A percentile compares a stretch with the other conserved stretches of the same genome.
Evolutionary conservation across 2,113 vertebrate genomes (phyloP).

Genomic region (Larimichthys crocea): DNA sequence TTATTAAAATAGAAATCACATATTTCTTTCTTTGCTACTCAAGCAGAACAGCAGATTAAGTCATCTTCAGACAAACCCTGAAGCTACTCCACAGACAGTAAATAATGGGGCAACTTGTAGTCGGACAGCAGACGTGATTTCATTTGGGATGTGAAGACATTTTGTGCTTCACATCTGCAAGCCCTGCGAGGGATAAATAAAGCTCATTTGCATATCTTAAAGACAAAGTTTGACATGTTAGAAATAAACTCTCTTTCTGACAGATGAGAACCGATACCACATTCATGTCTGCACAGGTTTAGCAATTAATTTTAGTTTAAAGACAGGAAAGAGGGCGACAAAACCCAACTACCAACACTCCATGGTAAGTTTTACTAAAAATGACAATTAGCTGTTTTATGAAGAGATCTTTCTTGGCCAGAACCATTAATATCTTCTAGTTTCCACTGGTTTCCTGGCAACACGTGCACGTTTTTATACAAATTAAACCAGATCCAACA

Average conservation of each 20-base stretch:
- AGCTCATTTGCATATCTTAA: neutral
- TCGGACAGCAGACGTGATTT: neutral
- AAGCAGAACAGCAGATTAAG: constrained; percentile 5
- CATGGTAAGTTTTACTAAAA: neutral
- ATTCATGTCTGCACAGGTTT: neutral
- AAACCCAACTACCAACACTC: neutral
- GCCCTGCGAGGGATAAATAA: neutral
- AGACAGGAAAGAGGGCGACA: neutral
- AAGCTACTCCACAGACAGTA: constrained; percentile 13
- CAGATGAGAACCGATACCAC: neutral
- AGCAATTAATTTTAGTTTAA: neutral
- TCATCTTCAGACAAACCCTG: constrained; percentile 20
- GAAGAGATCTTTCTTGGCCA: neutral
- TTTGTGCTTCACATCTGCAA: neutral
- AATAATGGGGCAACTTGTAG: constrained; percentile 7
- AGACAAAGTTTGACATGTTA: neutral
- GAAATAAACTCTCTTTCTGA: neutral
- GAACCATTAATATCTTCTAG: neutral
- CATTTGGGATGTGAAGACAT: constrained; percentile 12
- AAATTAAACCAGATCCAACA: neutral
- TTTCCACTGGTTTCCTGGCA: neutral
- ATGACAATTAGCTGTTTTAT: neutral
- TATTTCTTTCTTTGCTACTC: neutral
- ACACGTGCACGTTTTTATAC: neutral
- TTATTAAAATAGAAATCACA: constrained; percentile 17